Evolutionary conservation across 2,113 vertebrate genomes (phyloP).

Genomic region (Trichechus manatus): DNA sequence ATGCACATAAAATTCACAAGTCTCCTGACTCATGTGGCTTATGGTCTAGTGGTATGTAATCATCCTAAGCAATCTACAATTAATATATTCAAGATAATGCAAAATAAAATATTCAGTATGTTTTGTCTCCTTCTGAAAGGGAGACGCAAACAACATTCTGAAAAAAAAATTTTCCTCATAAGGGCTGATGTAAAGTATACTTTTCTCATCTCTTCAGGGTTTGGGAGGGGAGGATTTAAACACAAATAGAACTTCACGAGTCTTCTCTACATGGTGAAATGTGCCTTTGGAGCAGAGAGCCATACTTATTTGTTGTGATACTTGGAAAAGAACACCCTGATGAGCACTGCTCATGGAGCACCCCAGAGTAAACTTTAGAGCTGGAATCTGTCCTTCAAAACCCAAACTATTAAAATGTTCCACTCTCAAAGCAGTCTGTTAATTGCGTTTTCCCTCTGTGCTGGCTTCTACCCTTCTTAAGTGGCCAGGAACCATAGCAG

Average conservation of each 20-base stretch:
- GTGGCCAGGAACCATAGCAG: background rate
- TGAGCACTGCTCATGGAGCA: fast-evolving
- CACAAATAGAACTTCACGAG: background rate
- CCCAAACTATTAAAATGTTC: conserved; percentile 17
- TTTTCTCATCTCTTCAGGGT: background rate
- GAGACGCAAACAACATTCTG: background rate
- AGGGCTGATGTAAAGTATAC: fast-evolving
- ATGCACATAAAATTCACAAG: background rate
- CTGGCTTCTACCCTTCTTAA: background rate
- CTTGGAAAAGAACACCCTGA: background rate
- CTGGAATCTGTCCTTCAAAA: background rate
- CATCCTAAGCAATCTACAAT: background rate
- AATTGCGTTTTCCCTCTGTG: background rate
- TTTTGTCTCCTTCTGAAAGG: background rate
- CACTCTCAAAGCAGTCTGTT: background rate
- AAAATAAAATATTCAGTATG: background rate
- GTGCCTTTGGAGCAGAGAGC: background rate
- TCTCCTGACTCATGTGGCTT: background rate
- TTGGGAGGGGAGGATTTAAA: background rate
- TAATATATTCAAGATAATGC: background rate
- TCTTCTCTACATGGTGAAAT: background rate
- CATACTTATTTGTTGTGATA: background rate
- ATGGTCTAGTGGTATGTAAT: background rate
- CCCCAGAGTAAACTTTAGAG: background rate
- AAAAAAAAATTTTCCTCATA: background rate